A percentile compares a stretch with the other conserved stretches of the same genome.
Evolutionary conservation across 2,888 invertebrate species (phyloP).

Genomic region (Cephonodes hylas): DNA sequence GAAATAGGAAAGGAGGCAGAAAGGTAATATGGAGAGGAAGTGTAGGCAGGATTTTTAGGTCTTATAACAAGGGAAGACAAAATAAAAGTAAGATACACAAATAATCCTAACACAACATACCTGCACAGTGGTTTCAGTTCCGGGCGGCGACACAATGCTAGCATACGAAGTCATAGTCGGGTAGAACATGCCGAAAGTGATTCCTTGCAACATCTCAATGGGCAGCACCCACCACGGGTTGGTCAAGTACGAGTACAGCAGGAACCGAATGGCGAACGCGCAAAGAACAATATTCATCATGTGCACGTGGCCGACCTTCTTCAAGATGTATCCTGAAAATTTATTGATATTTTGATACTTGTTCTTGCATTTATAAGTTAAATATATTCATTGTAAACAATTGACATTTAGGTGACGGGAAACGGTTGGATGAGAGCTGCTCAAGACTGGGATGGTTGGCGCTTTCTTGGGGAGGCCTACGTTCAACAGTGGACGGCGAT

Average conservation of each 20-base stretch:
- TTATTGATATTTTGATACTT: not conserved
- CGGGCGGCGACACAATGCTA: slow-evolving; percentile 89
- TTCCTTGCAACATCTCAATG: slow-evolving; percentile 92
- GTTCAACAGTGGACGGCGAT: no score
- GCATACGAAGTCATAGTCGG: slow-evolving; percentile 95
- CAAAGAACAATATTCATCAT: slow-evolving; percentile 91
- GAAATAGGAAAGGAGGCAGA: no score
- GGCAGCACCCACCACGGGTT: slow-evolving; percentile 93
- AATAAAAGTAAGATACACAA: no score
- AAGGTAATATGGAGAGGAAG: no score
- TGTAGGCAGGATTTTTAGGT: no score
- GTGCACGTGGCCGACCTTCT: slow-evolving; percentile 89
- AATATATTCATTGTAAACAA: not conserved
- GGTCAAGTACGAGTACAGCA: slow-evolving; percentile 88
- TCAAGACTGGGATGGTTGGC: no score
- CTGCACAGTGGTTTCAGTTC: slow-evolving; percentile 93
- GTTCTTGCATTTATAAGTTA: not conserved
- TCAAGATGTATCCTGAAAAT: slow-evolving; percentile 84
- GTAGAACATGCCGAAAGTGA: slow-evolving; percentile 94
- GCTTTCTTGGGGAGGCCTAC: no score
- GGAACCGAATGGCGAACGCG: slow-evolving; percentile 89
- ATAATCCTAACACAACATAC: no score
- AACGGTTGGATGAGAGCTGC: no score
- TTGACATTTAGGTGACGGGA: no score
- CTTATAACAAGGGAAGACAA: no score